Evolutionary conservation across 2,888 invertebrate species (phyloP), one percentile per base, ranked within the genome.

Genomic region (Magallana nippona): DNA sequence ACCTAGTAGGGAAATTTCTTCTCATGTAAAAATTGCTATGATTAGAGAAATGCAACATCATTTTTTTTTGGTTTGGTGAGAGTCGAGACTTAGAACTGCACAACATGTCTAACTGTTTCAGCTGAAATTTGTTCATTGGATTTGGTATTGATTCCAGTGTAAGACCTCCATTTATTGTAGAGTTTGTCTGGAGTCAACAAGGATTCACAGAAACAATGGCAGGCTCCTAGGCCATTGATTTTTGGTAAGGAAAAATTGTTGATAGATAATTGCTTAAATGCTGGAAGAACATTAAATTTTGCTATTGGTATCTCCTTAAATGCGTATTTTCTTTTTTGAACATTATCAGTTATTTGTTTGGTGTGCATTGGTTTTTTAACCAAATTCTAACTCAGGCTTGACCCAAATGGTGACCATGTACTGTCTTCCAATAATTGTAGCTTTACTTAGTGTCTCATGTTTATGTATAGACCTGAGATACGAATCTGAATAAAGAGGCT

Each of bases 131-230:
- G 63, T 27, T 63, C 63, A 32, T 63, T 63, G 63, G 63, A 63
- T 63, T 63, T 27, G 22, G 22, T 63, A 63, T 63, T 63, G 63
- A 63, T 63, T 63, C 63, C 27, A 63, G 1, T 63, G 13, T 19
- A 27, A 63, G 63, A 63, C 32, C 22, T 63, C 63, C 63, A 63
- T 63, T 27, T 22, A 63, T 11, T 22, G 63, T 63, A 11, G 11
- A 63, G 27, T 63, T 63, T 63, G 63, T 63, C 13, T 63, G 63
- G 27, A 63, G 63, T 32, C 63, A 63, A 22, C 63, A 60, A n/a
- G n/a, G 15, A 27, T 63, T 27, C 27, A 63, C 13, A 63, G 22
- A 15, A 63, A 63, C 63, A 63, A 63, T 63, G 63, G 11, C 10
- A 27, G 27, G 32, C 27, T 63, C 0, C 63, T 63, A 22, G 63